Base-by-base conservation (phyloP, 2,888 invertebrate genomes). In the Dolichomitus sp. region DNA sequence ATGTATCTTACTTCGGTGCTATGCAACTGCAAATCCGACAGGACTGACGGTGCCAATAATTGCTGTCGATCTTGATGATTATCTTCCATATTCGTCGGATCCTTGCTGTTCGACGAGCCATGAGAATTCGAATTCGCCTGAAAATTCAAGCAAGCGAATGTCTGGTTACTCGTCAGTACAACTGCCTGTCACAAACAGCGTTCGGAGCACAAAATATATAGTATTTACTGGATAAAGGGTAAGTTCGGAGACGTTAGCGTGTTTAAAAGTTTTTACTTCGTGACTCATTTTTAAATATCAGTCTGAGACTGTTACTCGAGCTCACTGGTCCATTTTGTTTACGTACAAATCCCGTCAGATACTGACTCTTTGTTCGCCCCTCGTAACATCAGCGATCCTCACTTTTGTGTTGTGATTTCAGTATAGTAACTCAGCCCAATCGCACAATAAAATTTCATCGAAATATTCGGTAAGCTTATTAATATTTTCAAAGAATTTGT, bases 1-100 rank as follows among this genome's bases (percentile, higher is more conserved):
- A 45, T 70, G 4, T 66, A 74, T 80, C 85, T 90, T 88, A 93
- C 93, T 87, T 93, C 93, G 23, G 92, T 92, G 75, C 93, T 93
- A 42, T 92, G 90, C 74, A 93, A 73, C 52, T 92, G 91, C 50
- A 93, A 85, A 74, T 93, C 92, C 5, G 92, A 92, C 57, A 93
- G 82, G 57, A 90, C 85, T 14, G 93, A 92, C 12, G 91, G 88
- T 59, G 87, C 87, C 33, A 90, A 90, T 33, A 88, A 70, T 17
- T 87, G 90, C 52, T 89, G 89, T 77, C 87, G 84, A 80, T 87
- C 90, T 50, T 90, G 89, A 78, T 86, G 84, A 80, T 86, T 90
- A 40, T 86, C 86, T 30, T 86, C 85, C 12, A 84, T 73, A 37
- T 79, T 76, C 37, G 88, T 81, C 33, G 82, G 80, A 81, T 92